Evolutionary conservation across 2,888 invertebrate species (phyloP), one percentile per base, ranked within the genome.

Genomic region (Bhutanitis thaidina): DNA sequence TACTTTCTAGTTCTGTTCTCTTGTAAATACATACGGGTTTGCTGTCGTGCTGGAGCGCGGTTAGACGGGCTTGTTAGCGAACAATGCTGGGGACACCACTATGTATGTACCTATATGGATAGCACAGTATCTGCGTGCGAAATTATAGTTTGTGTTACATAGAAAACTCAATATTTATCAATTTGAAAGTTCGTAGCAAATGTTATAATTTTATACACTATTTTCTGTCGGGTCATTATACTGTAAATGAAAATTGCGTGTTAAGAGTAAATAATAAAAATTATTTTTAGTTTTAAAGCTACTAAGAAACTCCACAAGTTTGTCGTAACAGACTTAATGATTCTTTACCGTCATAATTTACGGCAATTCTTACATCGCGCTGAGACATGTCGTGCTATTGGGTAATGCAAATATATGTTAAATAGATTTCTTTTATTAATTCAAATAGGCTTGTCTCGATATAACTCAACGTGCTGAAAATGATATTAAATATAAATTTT

Each of bases 21-120:
- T 64, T 64, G 67, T 34, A 65, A 41, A 36, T 27, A 61, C 62
- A 60, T 65, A 63, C 64, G 64, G 66, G 62, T 64, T 64, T 59
- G 55, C 34, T 78, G 77, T 81, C 83, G 80, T 82, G 80, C 77
- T 67, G 64, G 69, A 75, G 74, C 68, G 77, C 78, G 80, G 80
- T 82, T 78, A 77, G 73, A 71, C 74, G 56, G 71, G 77, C 84
- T 84, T 82, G 82, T 84, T 84, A 84, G 80, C 66, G 73, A 77
- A 85, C 80, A 85, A 84, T 81, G 80, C 77, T 64, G 68, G 66
- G 67, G 67, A 66, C 67, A 63, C 59, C 55, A 52, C 59, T 66
- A 65, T 62, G 63, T 66, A 65, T 62, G 63, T 67, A 67, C 68
- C 66, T 67, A 71, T 66, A n/a, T 9, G 16, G 14, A 37, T 25